These are phyloP conservation scores for Linurgus olivaceus DNA, from an alignment of 2,797 vertebrate genomes.

Conservation along the genomic window DNA sequence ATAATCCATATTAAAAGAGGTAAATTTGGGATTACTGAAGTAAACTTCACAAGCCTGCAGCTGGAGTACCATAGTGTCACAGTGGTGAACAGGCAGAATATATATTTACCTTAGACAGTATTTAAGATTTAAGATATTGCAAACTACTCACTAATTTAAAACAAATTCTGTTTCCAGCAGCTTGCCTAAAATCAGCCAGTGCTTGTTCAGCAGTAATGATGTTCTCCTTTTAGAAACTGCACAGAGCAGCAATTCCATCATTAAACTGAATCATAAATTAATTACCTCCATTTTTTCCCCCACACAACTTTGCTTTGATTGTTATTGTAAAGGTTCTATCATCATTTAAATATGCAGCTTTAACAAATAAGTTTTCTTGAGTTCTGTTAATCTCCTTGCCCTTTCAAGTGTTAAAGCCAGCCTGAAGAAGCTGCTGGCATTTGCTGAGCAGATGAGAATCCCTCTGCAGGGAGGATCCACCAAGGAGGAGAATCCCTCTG, in stretches of 20 bases:
- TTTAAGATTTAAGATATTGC: neutral
- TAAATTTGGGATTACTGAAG: neutral
- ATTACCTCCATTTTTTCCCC: neutral
- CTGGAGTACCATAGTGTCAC: neutral
- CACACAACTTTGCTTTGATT: neutral
- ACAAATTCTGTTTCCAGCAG: constrained; percentile 12
- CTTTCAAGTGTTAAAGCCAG: neutral
- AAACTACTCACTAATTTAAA: neutral
- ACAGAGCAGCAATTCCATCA: neutral
- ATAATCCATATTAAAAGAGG: neutral
- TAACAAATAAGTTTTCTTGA: neutral
- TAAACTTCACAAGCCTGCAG: neutral
- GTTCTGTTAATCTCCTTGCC: neutral
- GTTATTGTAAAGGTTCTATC: neutral
- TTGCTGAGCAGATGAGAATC: neutral
- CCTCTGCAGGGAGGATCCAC: neutral
- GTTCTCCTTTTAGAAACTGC: constrained; percentile 12
- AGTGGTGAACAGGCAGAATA: neutral
- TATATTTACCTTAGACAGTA: neutral
- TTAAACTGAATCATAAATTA: constrained; percentile 31
- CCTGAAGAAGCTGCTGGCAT: neutral
- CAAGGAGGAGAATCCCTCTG: neutral
- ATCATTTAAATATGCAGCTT: neutral
- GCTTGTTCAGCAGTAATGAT: neutral
- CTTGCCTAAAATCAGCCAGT: neutral